Evolutionary conservation across 2,797 vertebrate species (phyloP), one percentile per base, ranked within the genome.

Genomic region (Hipposideros larvatus): DNA sequence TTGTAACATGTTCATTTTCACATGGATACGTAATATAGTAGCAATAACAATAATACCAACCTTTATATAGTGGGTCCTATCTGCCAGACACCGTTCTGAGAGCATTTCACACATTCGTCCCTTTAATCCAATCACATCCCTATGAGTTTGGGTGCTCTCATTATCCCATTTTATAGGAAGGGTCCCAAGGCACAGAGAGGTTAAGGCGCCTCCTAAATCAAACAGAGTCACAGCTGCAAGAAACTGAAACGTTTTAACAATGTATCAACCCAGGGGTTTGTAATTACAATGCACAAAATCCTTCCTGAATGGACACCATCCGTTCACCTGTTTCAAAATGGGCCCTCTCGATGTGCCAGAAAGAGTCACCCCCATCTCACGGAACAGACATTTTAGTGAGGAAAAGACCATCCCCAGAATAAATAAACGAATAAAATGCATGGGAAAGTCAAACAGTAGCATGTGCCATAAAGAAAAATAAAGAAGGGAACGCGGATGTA

Each of bases 401-500:
- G 0, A 22, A 41, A 37, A 75, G 70, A 78, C 26, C 7, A 4
- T 31, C 22, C 55, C 14, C 6, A n/a, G 28, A 61, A 59, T 11
- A 11, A 41, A 24, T 26, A 57, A 51, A 21, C 24, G 48, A 51
- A 21, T 24, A 19, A 77, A 16, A 61, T 16, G 18, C 57, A 9
- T 43, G 1, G 51, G 43, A 4, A 8, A 0, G 0, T 22, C 22
- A 11, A 34, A 71, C 46, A 18, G 61, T 8, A 26, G 15, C 43
- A 14, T 41, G 37, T 16, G 11, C 46, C 15, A 1, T 0, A 3
- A 16, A 59, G 41, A 48, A 34, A 63, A 57, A 37, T 8, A 21
- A 37, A 0, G 2, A 37, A 0, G 2, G 57, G 24, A 41, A 65
- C 26, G 26, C 1, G 1, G 24, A 41, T 13, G 26, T 8, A 31